These are phyloP conservation scores for Chaetodon trifascialis DNA, from an alignment of 2,113 vertebrate genomes.

Conservation along the genomic window DNA sequence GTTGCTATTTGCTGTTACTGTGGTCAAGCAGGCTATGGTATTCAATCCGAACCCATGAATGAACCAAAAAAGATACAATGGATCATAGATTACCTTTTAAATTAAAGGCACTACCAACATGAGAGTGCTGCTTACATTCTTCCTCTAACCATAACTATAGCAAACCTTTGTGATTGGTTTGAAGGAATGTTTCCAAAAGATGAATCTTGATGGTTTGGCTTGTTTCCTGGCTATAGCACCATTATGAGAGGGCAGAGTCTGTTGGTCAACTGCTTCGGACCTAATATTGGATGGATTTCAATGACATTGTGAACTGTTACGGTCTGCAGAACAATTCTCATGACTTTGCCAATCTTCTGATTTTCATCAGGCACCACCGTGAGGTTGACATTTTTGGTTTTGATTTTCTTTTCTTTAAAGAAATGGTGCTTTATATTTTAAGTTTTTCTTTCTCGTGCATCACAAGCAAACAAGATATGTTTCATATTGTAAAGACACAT, in stretches of 20 bases:
- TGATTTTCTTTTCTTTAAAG: background rate
- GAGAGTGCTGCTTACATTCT: no score
- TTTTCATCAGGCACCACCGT: background rate
- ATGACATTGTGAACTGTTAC: background rate
- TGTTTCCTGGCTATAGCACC: background rate
- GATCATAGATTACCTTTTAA: background rate
- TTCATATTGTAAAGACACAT: background rate
- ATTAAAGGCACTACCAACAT: background rate
- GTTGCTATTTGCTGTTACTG: no score
- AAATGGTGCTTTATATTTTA: no score
- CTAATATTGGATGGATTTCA: background rate
- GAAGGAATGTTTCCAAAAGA: background rate
- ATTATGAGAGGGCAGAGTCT: background rate
- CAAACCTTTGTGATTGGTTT: background rate
- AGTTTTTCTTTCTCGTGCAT: background rate
- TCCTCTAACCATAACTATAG: background rate
- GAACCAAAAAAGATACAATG: no score
- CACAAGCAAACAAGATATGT: background rate
- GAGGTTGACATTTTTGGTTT: background rate
- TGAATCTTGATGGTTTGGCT: background rate
- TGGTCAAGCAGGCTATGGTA: no score
- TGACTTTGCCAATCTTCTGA: background rate
- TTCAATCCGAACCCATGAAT: no score
- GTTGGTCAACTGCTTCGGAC: background rate
- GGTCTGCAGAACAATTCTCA: background rate